Base-by-base conservation (phyloP, 2,888 invertebrate species). In the Drosophila silvestris region DNA sequence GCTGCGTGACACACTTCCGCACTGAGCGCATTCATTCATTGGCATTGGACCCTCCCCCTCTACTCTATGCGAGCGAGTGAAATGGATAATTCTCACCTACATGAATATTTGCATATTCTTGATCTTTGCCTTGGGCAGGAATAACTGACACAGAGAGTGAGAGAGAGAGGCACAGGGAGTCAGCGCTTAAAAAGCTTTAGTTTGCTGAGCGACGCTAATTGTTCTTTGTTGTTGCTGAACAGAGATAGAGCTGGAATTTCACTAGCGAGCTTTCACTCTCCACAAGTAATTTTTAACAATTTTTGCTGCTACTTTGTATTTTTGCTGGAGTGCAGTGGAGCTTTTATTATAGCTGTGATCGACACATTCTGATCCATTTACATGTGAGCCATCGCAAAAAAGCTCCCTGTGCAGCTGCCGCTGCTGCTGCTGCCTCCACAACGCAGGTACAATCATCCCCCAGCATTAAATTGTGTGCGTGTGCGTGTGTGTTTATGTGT, bases 1-100 rank as follows among this genome's bases (percentile, higher is more conserved):
- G 30, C 41, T 61, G 66, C 54, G 56, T 79, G 85, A 87, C 80
- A 89, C 77, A 82, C 83, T 87, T 89, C 77, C 83, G 83, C 60
- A 67, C 60, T 67, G 70, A 68, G 26, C 26, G 68, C 54, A 72
- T 89, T 85, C 88, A 89, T 89, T 85, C 89, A 89, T 78, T 47
- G 66, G 69, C 76, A 74, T 60, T 76, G 70, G 56, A 28, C 51
- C 67, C 64, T 54, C 66, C 66, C 52, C 10, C 57, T 39, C 39
- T 16, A 58, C 70, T 41, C 16, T 1, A 28, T 28, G 50, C 12
- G 58, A 22, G 70, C 30, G 70, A 70, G 39, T 33, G 50, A 57
- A 50, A 51, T 58, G 39, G 58, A 32, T 35, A 22, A 28, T 51
- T 51, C 44, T 61, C 35, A 41, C 33, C 39, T 26, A 44, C 41